Percentiles rank a stretch among this genome's conserved stretches.
These are phyloP conservation scores for Apodemia mormo DNA, from an alignment of 2,888 invertebrate genomes.

Conservation along the genomic window DNA sequence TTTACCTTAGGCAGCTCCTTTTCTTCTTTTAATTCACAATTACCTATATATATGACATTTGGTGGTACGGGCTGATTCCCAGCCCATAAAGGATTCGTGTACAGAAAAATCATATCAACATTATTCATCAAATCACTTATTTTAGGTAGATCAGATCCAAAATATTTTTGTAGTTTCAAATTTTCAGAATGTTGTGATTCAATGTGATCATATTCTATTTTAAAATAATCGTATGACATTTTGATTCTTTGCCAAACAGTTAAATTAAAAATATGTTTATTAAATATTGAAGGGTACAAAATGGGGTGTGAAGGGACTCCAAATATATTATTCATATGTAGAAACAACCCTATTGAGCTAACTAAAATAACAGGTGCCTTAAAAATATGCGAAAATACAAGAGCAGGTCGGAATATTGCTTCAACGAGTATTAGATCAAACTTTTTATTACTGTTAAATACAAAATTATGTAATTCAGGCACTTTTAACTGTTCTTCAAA, in stretches of 20 bases:
- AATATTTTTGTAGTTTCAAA: slow-evolving; percentile 33
- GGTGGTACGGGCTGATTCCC: slow-evolving; percentile 47
- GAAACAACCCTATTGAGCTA: slow-evolving; percentile 43
- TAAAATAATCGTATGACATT: slow-evolving; percentile 35
- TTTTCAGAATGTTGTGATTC: slow-evolving; percentile 27
- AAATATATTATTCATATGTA: slow-evolving; percentile 34
- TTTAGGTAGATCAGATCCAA: slow-evolving; percentile 41
- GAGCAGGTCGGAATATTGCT: slow-evolving; percentile 36
- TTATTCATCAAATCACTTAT: slow-evolving; percentile 41
- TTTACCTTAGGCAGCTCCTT: slow-evolving; percentile 44
- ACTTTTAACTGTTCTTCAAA: slow-evolving; percentile 39
- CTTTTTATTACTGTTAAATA: slow-evolving; percentile 36
- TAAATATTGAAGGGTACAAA: slow-evolving; percentile 42
- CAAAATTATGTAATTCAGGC: slow-evolving; percentile 38
- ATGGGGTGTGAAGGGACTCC: slow-evolving; percentile 47
- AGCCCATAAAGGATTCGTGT: slow-evolving; percentile 46
- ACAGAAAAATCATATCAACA: slow-evolving; percentile 47
- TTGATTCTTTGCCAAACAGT: slow-evolving; percentile 43
- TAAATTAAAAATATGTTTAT: slow-evolving; percentile 42
- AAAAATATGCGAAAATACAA: slow-evolving; percentile 42
- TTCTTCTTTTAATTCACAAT: slow-evolving; percentile 40
- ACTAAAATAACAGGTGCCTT: slow-evolving; percentile 47
- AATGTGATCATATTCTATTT: not conserved
- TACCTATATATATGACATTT: slow-evolving; percentile 46
- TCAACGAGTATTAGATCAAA: slow-evolving; percentile 50